Evolutionary conservation across 1,140 invertebrate genomes (phyloP).

Genomic region (Micrasema minimum): DNA sequence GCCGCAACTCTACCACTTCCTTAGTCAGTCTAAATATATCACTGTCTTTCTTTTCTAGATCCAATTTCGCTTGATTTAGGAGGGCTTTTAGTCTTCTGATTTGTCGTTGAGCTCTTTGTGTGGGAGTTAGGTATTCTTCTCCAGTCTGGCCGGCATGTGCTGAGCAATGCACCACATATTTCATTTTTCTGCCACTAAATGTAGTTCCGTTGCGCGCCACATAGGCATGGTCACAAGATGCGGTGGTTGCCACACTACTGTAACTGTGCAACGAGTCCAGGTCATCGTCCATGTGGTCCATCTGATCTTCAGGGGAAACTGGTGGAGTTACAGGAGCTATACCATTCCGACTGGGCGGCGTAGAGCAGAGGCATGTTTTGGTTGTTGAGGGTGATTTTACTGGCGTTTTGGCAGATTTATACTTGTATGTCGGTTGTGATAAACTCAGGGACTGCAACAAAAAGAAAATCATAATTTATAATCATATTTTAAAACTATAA

Average conservation of each 20-base stretch:
- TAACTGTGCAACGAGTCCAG: slow-evolving; percentile 80
- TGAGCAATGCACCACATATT: slow-evolving; percentile 85
- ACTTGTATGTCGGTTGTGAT: slow-evolving; percentile 49
- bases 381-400: slow-evolving; percentile 41
- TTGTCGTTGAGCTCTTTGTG: slow-evolving; percentile 83
- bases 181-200: slow-evolving; percentile 74
- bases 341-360: slow-evolving; percentile 28
- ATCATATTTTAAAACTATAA: too few relatives aligned
- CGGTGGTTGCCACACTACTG: slow-evolving; percentile 77
- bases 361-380: slow-evolving; percentile 27
- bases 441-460: slow-evolving; percentile 64
- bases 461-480: too few relatives aligned
- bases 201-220: slow-evolving; percentile 84
- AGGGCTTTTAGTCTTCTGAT: slow-evolving; percentile 78
- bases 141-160: slow-evolving; percentile 77
- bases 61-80: slow-evolving; percentile 76
- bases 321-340: slow-evolving; percentile 66
- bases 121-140: slow-evolving; percentile 86
- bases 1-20: slow-evolving; percentile 82
- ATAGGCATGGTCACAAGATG: slow-evolving; percentile 81
- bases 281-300: slow-evolving; percentile 73
- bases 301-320: slow-evolving; percentile 69
- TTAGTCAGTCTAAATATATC: slow-evolving; percentile 84
- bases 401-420: slow-evolving; percentile 57
- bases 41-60: slow-evolving; percentile 81